Evolutionary conservation across 92 coral and sea anemone species (phyloP), one percentile per base, ranked within the genome.

Genomic region (Parazoanthus swiftii): DNA sequence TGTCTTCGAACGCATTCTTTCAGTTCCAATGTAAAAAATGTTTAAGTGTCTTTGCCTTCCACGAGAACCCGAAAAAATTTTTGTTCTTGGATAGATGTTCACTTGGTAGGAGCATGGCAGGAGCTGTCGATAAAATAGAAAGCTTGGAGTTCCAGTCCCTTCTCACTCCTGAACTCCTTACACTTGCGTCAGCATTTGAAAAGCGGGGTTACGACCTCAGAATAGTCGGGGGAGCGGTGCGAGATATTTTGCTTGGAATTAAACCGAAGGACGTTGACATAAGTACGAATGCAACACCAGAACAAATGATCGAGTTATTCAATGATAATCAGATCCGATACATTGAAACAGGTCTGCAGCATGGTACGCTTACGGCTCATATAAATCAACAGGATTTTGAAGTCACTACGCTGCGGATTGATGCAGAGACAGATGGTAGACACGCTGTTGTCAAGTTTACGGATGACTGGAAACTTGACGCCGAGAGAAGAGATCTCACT

Each of bases 281-380:
- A 23, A 90, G 98, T 51, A 97, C 99, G 54, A 94, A 92, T 89
- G 99, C 99, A 16, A 95, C 98, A 10, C 99, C 99, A 67, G 79
- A 77, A 29, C 92, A 97, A 77, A 97, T 97, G 99, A 93, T 91
- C 23, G 95, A 94, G 65, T 68, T 97, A 80, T 97, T 97, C 86
- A 82, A 83, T 35, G 76, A 88, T 65, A 82, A 92, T 58, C 85
- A 89, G 21, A 95, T 97, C 73, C 96, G 92, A n/a, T 97, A 75
- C 90, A 92, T 95, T 26, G 99, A 97, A 76, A 97, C 99, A 16
- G 99, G 99, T 37, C 88, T 97, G 0, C 94, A 95, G 46, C 99
- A 97, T 86, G 99, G 99, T 3, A 97, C 99, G 0, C 85, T 97
- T n/a, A 97, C 99, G 37, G 99, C 92, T 0, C 98, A 97, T 67